Percentiles rank a stretch among this genome's conserved stretches.
Evolutionary conservation across 2,113 vertebrate genomes (phyloP).

Genomic region (Gulo gulo): DNA sequence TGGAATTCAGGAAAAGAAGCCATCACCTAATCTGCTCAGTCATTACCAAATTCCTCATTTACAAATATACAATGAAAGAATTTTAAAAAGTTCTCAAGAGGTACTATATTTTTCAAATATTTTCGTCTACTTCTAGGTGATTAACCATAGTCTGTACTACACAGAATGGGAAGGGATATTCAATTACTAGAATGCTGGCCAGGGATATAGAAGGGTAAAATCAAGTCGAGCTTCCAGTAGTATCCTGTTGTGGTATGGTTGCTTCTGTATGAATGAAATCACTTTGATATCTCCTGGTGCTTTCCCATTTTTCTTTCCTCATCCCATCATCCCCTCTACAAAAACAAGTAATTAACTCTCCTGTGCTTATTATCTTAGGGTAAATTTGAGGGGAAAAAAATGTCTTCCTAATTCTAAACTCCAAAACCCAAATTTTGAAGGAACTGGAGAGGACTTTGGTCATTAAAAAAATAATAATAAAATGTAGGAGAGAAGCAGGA

Average conservation of each 20-base stretch:
- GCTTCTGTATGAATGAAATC: background rate
- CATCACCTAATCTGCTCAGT: background rate
- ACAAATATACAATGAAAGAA: background rate
- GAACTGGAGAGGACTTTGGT: background rate
- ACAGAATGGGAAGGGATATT: background rate
- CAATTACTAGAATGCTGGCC: background rate
- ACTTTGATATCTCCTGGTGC: background rate
- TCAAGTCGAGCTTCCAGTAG: background rate
- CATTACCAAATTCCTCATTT: slow-evolving; percentile 19
- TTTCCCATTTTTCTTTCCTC: background rate
- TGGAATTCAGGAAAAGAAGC: background rate
- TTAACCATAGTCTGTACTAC: background rate
- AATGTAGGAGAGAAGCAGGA: background rate
- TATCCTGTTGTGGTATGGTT: background rate
- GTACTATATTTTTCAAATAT: background rate
- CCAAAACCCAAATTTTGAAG: background rate
- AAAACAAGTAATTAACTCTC: background rate
- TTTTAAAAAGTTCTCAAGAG: background rate
- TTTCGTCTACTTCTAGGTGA: background rate
- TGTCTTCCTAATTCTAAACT: background rate
- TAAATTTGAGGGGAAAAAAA: background rate
- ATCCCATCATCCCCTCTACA: background rate
- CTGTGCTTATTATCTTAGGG: background rate
- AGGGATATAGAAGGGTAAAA: background rate
- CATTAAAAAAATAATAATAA: background rate